Percentiles rank a stretch among this genome's conserved stretches.
Conservation (phyloP, 2,888 invertebrate species). For the Phasia obesa region DNA sequence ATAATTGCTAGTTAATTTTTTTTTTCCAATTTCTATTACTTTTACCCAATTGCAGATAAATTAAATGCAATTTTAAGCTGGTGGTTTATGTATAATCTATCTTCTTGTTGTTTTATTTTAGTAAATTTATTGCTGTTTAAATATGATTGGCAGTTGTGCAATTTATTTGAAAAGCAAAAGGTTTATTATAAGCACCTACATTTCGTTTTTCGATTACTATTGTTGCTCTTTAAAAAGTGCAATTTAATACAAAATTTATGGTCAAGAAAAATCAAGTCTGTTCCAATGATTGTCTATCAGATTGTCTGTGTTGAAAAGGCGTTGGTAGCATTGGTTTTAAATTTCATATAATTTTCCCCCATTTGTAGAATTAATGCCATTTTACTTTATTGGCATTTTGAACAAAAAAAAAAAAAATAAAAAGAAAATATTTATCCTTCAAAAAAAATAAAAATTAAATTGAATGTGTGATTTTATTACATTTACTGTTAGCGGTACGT, state of each 20-base stretch:
- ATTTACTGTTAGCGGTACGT: slow-evolving; percentile 25
- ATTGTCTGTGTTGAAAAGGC: slow-evolving; percentile 53
- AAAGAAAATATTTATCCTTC: slow-evolving; percentile 1
- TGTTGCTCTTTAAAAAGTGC: slow-evolving; percentile 47
- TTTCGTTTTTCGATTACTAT: slow-evolving; percentile 15
- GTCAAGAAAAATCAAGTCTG: slow-evolving; percentile 50
- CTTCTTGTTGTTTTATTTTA: slow-evolving; percentile 11
- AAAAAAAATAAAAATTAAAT: slow-evolving; percentile 5
- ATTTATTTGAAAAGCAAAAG: slow-evolving; percentile 41
- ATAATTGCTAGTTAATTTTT: neutral
- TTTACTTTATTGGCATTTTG: slow-evolving; percentile 34
- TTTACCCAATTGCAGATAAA: neutral
- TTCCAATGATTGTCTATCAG: slow-evolving; percentile 16
- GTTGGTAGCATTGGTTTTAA: slow-evolving; percentile 63
- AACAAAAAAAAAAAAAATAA: neutral
- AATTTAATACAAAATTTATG: slow-evolving; percentile 67
- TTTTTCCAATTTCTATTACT: neutral
- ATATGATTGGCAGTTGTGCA: slow-evolving; percentile 66
- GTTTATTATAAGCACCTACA: slow-evolving; percentile 47
- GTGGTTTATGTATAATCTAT: slow-evolving; percentile 17
- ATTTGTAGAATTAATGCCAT: slow-evolving; percentile 55
- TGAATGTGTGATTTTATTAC: slow-evolving; percentile 65
- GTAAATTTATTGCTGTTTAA: slow-evolving; percentile 24
- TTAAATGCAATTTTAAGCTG: slow-evolving; percentile 4
- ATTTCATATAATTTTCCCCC: slow-evolving; percentile 58